phyloP scores from a whole-genome alignment of 2,888 invertebrate genomes.

The Helleia helle region DNA sequence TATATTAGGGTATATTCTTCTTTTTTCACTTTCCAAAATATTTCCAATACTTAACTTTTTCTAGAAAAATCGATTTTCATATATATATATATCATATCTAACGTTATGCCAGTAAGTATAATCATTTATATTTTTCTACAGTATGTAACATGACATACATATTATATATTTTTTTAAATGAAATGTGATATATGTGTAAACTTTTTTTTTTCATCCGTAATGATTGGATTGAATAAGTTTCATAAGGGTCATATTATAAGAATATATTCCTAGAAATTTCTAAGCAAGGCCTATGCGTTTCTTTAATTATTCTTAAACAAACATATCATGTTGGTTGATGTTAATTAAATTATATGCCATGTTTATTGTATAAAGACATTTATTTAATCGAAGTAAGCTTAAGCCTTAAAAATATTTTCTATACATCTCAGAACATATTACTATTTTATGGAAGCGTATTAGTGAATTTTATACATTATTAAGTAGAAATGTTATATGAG shows the following conservation, averaged over 20 bases:
- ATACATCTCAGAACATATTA: not conserved
- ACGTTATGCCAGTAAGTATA: no score
- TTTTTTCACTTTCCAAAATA: no score
- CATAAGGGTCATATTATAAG: no score
- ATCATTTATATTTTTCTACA: conserved; percentile 7
- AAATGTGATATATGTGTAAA: conserved; percentile 1
- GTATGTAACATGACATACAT: not conserved
- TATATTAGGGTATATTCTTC: no score
- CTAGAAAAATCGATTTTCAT: no score
- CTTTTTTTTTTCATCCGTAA: not conserved
- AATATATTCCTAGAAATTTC: not conserved
- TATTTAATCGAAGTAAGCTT: not conserved
- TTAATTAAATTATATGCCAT: not conserved
- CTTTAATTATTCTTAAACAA: conserved; percentile 1
- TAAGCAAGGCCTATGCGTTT: conserved; percentile 4
- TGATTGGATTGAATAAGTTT: no score
- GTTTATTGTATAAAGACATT: not conserved
- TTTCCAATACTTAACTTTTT: no score
- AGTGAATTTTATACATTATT: not conserved
- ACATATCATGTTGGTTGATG: conserved; percentile 3
- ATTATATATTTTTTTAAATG: not conserved
- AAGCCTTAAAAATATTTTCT: conserved; percentile 7
- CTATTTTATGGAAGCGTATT: not conserved
- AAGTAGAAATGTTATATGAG: not conserved
- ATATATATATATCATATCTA: no score